A percentile compares a stretch with the other conserved stretches of the same genome.
These are phyloP conservation scores for Lophochroa leadbeateri DNA, from an alignment of 2,113 vertebrate species.

Conservation along the genomic window DNA sequence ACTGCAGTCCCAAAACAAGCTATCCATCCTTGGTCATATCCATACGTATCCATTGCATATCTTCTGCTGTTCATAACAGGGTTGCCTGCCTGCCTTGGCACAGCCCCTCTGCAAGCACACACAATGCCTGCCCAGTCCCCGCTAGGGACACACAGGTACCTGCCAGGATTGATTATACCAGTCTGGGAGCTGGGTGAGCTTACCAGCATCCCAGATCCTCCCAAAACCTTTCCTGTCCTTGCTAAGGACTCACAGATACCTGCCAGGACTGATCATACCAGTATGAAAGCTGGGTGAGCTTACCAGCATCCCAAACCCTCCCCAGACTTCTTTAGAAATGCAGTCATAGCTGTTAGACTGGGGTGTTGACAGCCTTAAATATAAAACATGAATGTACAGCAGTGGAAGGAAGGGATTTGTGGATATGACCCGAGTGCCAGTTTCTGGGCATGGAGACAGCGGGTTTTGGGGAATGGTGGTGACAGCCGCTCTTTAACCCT, in stretches of 20 bases:
- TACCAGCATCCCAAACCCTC: neutral
- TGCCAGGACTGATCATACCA: neutral
- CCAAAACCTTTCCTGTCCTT: neutral
- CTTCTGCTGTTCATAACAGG: neutral
- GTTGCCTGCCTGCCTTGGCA: accelerated
- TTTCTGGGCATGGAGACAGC: neutral
- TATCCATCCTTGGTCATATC: accelerated
- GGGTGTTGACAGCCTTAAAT: neutral
- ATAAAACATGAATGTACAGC: neutral
- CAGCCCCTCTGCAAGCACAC: neutral
- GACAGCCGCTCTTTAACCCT: neutral
- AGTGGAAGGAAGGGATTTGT: neutral
- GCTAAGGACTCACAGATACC: neutral
- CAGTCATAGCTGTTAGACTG: neutral
- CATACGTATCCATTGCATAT: too few species aligned
- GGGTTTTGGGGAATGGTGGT: neutral
- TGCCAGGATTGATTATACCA: neutral
- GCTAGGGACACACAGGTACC: too few species aligned
- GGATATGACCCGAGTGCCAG: accelerated
- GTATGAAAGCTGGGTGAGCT: neutral
- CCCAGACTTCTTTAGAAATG: neutral
- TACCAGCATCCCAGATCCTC: neutral
- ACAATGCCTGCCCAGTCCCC: too few species aligned
- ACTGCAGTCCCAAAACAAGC: neutral
- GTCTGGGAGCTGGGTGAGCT: neutral